Evolutionary conservation across 2,888 invertebrate genomes (phyloP).

Genomic region (Stramonita haemastoma): DNA sequence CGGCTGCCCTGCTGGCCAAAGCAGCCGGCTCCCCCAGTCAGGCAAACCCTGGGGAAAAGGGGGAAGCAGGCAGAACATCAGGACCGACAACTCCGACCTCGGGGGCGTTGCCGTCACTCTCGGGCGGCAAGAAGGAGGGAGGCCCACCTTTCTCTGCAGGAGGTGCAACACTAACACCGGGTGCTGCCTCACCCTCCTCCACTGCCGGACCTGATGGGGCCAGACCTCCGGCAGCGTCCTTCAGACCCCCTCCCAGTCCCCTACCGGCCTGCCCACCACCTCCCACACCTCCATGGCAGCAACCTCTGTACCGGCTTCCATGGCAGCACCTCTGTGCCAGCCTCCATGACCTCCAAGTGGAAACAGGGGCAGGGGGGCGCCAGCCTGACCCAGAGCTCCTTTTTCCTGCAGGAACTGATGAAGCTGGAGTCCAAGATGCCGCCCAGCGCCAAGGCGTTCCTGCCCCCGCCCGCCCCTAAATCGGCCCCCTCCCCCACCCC

Average conservation of each 20-base stretch:
- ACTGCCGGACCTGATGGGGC: neutral
- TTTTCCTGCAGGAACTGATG: constrained; percentile 32
- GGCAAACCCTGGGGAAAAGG: neutral
- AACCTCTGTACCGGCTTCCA: neutral
- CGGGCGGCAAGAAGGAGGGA: no score
- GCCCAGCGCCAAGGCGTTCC: constrained; percentile 26
- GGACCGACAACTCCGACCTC: no score
- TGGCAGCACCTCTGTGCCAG: neutral
- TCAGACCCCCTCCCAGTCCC: neutral
- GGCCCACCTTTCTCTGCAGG: neutral
- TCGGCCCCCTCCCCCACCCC: neutral
- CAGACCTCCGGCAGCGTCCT: neutral
- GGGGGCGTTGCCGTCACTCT: no score
- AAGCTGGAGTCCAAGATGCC: constrained; percentile 40
- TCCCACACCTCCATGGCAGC: neutral
- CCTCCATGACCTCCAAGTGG: neutral
- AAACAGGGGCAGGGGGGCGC: neutral
- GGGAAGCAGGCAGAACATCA: neutral
- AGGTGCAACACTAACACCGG: no score
- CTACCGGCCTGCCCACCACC: neutral
- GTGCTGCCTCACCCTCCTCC: neutral
- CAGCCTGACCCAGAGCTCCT: neutral
- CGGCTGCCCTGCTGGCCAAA: neutral
- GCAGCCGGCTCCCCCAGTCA: neutral
- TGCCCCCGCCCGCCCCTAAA: constrained; percentile 16